Conservation (phyloP, 1,140 invertebrate genomes). For the Sarcophaga peregrina region DNA sequence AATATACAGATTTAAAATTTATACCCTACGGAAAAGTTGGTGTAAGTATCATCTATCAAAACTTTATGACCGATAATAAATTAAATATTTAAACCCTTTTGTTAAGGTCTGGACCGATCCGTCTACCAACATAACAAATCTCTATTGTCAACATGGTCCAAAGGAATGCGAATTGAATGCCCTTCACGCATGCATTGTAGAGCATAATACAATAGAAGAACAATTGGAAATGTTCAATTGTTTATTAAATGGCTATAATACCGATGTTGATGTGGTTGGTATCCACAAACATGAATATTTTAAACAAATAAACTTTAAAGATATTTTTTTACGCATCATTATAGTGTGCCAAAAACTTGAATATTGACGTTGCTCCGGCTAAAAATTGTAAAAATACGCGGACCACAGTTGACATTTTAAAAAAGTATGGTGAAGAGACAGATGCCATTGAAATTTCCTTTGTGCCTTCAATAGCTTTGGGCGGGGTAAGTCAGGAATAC, state of each 20-base stretch:
- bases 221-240: slow-evolving; percentile 59
- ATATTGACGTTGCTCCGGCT: slow-evolving; percentile 51
- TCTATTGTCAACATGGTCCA: slow-evolving; percentile 58
- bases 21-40: slow-evolving; percentile 63
- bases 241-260: slow-evolving; percentile 53
- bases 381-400: slow-evolving; percentile 53
- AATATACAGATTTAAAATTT: slow-evolving; percentile 54
- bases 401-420: slow-evolving; percentile 53
- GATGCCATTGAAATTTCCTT: slow-evolving; percentile 54
- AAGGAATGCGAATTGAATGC: slow-evolving; percentile 62
- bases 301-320: too few species aligned
- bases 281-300: not conserved
- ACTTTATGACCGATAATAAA: slow-evolving; percentile 14
- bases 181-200: slow-evolving; percentile 59
- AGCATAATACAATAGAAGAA: slow-evolving; percentile 47
- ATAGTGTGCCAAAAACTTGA: slow-evolving; percentile 50
- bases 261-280: slow-evolving; percentile 49
- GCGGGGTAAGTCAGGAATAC: slow-evolving; percentile 52
- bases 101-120: slow-evolving; percentile 43
- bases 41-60: slow-evolving; percentile 51
- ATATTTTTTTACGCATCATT: not conserved
- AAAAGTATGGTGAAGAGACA: slow-evolving; percentile 56
- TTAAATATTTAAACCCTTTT: slow-evolving; percentile 42
- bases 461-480: slow-evolving; percentile 60
- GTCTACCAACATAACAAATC: slow-evolving; percentile 38